Evolutionary conservation across 2,113 vertebrate species (phyloP).

Genomic region (Odocoileus virginianus): DNA sequence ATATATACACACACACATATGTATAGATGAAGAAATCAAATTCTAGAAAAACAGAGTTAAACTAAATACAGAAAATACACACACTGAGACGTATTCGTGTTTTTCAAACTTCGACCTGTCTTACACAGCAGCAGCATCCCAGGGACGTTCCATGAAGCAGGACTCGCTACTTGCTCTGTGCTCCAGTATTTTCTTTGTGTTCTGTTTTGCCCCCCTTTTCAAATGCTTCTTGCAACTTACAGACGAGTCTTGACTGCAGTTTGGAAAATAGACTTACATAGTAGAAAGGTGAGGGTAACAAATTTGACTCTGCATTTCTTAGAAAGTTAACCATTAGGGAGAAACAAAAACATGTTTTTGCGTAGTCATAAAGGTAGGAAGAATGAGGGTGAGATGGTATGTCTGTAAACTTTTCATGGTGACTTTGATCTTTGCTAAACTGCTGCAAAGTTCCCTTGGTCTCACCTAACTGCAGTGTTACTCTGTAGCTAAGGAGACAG

Average conservation of each 20-base stretch:
- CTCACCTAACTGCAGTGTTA: constrained; percentile 29
- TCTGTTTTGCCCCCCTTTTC: neutral
- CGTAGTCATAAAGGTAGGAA: neutral
- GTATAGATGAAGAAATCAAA: neutral
- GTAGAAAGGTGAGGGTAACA: neutral
- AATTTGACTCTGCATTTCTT: neutral
- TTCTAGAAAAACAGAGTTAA: neutral
- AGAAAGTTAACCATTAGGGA: neutral
- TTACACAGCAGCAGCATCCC: neutral
- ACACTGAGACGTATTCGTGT: neutral
- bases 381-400: neutral
- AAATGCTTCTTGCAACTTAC: neutral
- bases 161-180: neutral
- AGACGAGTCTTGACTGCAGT: neutral
- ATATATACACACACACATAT: neutral
- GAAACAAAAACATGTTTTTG: neutral
- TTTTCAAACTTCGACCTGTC: neutral
- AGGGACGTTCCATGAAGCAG: neutral
- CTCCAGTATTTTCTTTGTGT: neutral
- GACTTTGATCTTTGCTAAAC: neutral
- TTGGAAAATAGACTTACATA: neutral
- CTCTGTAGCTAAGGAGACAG: constrained; percentile 77
- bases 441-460: neutral
- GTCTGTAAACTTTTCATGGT: neutral
- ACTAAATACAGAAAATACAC: neutral